Evolutionary conservation across 2,797 vertebrate species (phyloP).

Genomic region (Netta rufina): DNA sequence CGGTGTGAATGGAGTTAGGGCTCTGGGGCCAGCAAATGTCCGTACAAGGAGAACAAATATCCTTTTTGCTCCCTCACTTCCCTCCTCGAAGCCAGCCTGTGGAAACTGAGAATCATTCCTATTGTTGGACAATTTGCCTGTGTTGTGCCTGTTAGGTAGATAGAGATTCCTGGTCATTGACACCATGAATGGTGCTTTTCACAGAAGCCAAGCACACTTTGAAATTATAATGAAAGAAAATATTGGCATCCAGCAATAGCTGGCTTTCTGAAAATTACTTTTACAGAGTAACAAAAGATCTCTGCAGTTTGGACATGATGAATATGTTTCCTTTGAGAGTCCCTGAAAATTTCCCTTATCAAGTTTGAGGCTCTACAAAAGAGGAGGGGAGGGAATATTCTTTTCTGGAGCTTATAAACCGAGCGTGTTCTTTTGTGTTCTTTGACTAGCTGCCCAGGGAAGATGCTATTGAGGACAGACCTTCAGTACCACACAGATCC

Average conservation of each 20-base stretch:
- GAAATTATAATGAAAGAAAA: conserved; percentile 31
- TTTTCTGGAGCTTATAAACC: conserved; percentile 16
- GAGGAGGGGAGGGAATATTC: background rate
- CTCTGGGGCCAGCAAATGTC: background rate
- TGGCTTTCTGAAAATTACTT: conserved; percentile 7
- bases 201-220: background rate
- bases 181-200: background rate
- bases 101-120: background rate
- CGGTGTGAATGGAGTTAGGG: fast-evolving
- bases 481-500: conserved; percentile 58
- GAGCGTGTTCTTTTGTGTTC: background rate
- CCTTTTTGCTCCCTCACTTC: background rate
- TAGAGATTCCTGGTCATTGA: background rate
- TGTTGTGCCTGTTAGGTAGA: background rate
- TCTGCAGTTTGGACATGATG: conserved; percentile 13
- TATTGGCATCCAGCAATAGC: conserved; percentile 33
- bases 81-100: background rate
- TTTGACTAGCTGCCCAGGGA: conserved; percentile 55
- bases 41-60: background rate
- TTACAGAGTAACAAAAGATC: conserved; percentile 27
- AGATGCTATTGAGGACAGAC: conserved; percentile 64
- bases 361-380: background rate
- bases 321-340: conserved; percentile 29
- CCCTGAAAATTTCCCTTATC: conserved; percentile 14
- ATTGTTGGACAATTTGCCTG: background rate